Conservation (phyloP, 1,140 invertebrate species). For the Drosophila sucinea region DNA sequence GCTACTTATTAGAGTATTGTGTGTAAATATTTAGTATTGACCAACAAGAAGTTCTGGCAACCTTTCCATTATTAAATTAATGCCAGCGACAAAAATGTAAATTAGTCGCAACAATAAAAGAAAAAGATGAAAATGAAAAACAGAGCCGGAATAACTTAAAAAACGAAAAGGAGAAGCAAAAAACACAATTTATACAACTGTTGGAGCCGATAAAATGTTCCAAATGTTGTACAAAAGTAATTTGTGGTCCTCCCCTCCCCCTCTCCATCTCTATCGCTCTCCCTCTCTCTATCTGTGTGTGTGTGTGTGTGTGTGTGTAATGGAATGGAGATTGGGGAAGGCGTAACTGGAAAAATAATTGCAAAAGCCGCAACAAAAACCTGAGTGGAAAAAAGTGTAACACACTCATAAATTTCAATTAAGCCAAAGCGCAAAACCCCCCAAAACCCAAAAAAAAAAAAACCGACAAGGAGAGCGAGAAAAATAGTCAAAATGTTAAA, state of each 20-base stretch:
- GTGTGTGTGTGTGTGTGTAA: constrained; percentile 21
- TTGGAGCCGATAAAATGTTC: constrained; percentile 72
- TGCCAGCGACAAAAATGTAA: constrained; percentile 80
- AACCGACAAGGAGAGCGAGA: not conserved
- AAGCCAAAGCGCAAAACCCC: constrained; percentile 44
- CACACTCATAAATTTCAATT: constrained; percentile 75
- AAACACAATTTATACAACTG: constrained; percentile 68
- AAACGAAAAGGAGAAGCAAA: not conserved
- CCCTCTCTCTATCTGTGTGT: constrained; percentile 11
- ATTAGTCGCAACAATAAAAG: constrained; percentile 64
- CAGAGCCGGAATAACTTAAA: not conserved
- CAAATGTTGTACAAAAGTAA: constrained; percentile 73
- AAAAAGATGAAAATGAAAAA: constrained; percentile 22
- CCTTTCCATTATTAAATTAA: constrained; percentile 69
- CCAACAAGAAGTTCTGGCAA: constrained; percentile 14
- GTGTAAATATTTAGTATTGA: not conserved
- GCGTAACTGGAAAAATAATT: constrained; percentile 69
- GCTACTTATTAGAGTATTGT: not conserved
- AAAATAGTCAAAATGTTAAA: constrained; percentile 45
- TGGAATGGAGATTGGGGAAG: constrained; percentile 36
- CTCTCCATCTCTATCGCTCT: not conserved
- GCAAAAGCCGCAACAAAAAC: constrained; percentile 36
- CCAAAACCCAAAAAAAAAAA: not conserved
- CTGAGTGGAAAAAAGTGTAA: constrained; percentile 50
- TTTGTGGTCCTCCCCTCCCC: constrained; percentile 49